Conservation (phyloP, 2,797 vertebrate genomes). For the Crypturellus tataupa region DNA sequence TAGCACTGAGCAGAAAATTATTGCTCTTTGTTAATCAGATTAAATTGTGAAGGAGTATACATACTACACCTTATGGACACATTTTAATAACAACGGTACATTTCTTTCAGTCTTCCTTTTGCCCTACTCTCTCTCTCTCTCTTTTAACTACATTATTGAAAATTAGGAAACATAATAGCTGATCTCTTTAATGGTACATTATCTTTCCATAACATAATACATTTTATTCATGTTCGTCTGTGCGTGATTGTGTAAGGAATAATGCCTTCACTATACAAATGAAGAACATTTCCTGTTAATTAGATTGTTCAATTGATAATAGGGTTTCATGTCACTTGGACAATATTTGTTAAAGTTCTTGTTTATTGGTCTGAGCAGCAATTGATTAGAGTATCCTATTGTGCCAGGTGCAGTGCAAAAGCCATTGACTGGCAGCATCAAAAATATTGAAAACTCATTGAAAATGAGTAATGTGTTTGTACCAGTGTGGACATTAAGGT, state of each 20-base stretch:
- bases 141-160: constrained; percentile 58
- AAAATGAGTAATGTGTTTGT: neutral
- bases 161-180: constrained; percentile 61
- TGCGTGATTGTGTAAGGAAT: constrained; percentile 22
- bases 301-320: neutral
- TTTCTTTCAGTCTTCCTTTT: constrained; percentile 57
- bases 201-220: constrained; percentile 47
- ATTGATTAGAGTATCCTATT: neutral
- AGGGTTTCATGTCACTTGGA: neutral
- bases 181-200: constrained; percentile 56
- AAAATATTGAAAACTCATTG: neutral
- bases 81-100: constrained; percentile 51
- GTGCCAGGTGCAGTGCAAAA: fast-evolving
- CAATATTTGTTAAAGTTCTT: neutral
- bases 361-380: neutral
- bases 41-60: constrained; percentile 32
- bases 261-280: constrained; percentile 39
- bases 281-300: constrained; percentile 14
- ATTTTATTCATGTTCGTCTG: constrained; percentile 53
- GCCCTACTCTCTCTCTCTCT: constrained; percentile 22
- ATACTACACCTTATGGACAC: neutral
- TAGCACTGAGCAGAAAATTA: constrained; percentile 36
- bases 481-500: neutral
- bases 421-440: neutral
- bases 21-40: constrained; percentile 63